Evolutionary conservation across 2,797 vertebrate genomes (phyloP), one percentile per base, ranked within the genome.

Genomic region (Coreius guichenoti): DNA sequence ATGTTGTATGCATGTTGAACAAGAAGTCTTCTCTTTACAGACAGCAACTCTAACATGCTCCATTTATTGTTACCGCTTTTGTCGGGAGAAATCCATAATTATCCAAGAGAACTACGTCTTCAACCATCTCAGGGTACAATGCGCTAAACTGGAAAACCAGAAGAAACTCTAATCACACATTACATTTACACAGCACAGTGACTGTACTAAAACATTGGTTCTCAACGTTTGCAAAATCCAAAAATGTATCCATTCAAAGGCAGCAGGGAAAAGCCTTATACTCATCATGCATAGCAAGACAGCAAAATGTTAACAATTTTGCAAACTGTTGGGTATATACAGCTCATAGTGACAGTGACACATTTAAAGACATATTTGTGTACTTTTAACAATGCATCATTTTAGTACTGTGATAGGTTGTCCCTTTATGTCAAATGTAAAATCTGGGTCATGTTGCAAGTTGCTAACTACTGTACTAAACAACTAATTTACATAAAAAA

Each of bases 61-160:
- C 3, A 33, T 39, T 45, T 26, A 21, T 74, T 51, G 2, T 8
- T 94, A 96, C 95, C 92, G 0, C 0, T 36, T 93, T 81, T 88
- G 90, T 92, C 56, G 96, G 94, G 9, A 92, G 39, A 91, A 97
- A 95, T 21, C 96, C 96, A 1, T 47, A 61, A 0, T 91, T 89
- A 86, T 98, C 97, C 92, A 98, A 91, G 49, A 98, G 90, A 54
- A 98, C 90, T 26, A 98, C n/a, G 45, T 93, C 92, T 11, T 98
- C 96, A 89, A 98, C 97, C 96, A 97, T 96, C 91, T 98, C 96
- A 0, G 97, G 97, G 92, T 96, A 98, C 88, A 96, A 47, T 14
- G 96, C 94, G 76, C 95, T 93, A 86, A 97, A 97, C 97, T 99
- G 88, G n/a, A 36, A 70, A 84, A 63, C 84, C 47, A 63, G 58